Conservation (phyloP, 2,888 invertebrate genomes). For the Clanis bilineata region DNA sequence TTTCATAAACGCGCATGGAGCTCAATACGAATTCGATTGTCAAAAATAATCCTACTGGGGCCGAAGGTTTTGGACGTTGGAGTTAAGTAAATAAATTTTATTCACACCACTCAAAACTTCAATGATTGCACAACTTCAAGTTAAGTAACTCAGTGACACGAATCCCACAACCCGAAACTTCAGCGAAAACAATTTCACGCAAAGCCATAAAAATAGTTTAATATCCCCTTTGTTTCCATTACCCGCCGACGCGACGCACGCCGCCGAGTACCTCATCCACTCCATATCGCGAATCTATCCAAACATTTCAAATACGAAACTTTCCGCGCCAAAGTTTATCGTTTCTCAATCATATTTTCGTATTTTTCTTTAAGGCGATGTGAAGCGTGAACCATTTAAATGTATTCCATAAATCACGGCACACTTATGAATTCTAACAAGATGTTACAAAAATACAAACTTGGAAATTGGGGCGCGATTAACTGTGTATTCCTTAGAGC, state of each 20-base stretch:
- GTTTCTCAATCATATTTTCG: conserved; percentile 55
- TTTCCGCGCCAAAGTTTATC: conserved; percentile 50
- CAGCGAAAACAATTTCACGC: conserved; percentile 11
- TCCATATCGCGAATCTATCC: conserved; percentile 52
- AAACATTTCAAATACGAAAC: conserved; percentile 54
- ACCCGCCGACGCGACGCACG: no score
- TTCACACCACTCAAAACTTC: neutral
- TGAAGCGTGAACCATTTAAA: conserved; percentile 60
- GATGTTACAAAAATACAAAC: conserved; percentile 67
- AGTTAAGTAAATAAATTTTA: no score
- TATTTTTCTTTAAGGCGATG: conserved; percentile 63
- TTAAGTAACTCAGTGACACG: neutral
- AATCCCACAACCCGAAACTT: neutral
- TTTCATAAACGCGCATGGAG: no score
- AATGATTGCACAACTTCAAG: neutral
- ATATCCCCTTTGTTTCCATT: conserved; percentile 27
- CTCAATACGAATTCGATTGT: no score
- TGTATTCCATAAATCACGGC: conserved; percentile 72
- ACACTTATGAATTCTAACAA: conserved; percentile 62
- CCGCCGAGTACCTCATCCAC: conserved; percentile 18
- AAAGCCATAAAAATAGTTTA: conserved; percentile 15
- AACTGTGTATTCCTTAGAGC: conserved; percentile 55
- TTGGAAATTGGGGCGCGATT: conserved; percentile 56
- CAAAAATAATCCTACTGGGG: no score
- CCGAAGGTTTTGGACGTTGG: no score